A percentile compares a stretch with the other conserved stretches of the same genome.
phyloP scores from a whole-genome alignment of 2,113 vertebrate genomes.

The Morone chrysops region DNA sequence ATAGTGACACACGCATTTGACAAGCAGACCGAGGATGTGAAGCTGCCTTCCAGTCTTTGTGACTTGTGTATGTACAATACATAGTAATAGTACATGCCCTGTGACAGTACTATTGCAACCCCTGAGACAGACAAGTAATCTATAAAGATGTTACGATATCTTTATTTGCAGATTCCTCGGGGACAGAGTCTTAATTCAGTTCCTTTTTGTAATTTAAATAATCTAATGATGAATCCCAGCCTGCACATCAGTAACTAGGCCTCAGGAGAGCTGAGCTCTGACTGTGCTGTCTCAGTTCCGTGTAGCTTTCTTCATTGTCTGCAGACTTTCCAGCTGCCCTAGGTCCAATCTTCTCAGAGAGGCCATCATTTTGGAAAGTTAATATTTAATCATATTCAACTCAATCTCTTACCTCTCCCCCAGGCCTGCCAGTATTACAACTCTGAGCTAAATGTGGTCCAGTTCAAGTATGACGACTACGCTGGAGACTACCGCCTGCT shows the following conservation, averaged over 20 bases:
- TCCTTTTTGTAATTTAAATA: conserved; percentile 53
- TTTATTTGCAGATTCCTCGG: conserved; percentile 13
- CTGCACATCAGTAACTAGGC: conserved; percentile 11
- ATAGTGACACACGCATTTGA: background rate
- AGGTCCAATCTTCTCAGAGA: conserved; percentile 25
- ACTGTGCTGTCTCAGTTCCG: background rate
- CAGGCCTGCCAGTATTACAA: conserved; percentile 97
- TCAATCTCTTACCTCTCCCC: conserved; percentile 56
- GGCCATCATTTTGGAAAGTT: conserved; percentile 22
- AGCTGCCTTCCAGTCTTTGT: conserved; percentile 19
- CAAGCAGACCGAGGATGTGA: conserved; percentile 47
- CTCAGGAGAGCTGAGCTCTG: conserved; percentile 30
- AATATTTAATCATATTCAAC: conserved; percentile 51
- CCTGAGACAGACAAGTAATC: conserved; percentile 29
- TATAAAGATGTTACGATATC: conserved; percentile 29
- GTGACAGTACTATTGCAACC: conserved; percentile 24
- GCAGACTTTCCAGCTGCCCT: conserved; percentile 18
- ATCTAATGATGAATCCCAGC: conserved; percentile 47
- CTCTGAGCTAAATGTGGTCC: conserved; percentile 93
- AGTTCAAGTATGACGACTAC: conserved; percentile 95
- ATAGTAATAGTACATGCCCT: background rate
- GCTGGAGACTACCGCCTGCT: conserved; percentile 94
- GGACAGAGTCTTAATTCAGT: conserved; percentile 49
- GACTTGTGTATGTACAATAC: background rate
- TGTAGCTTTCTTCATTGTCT: conserved; percentile 30